Evolutionary conservation across 2,113 vertebrate genomes (phyloP).

Genomic region (Dolichallabes microphthalmus): DNA sequence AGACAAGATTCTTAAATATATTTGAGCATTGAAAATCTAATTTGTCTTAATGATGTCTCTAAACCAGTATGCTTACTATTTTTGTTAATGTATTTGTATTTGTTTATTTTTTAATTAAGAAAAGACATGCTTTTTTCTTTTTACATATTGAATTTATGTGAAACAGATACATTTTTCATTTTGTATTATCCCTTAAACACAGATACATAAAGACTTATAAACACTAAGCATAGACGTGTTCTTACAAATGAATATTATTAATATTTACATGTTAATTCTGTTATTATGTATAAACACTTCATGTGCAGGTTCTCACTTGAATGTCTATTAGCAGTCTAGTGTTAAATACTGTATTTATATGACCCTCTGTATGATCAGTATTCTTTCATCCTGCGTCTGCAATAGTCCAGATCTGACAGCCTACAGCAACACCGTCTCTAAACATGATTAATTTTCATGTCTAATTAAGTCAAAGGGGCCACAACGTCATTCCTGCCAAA

Average conservation of each 20-base stretch:
- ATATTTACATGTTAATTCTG: not conserved
- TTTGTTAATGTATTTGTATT: not conserved
- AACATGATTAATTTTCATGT: not conserved
- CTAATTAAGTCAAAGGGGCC: constrained; percentile 33
- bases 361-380: not conserved
- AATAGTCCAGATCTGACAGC: not conserved
- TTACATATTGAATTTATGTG: not conserved
- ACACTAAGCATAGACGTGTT: not conserved
- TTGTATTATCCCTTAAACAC: not conserved
- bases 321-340: not conserved
- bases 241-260: not conserved
- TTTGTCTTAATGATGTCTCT: not conserved
- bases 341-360: not conserved
- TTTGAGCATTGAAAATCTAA: not conserved
- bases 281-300: no score
- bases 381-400: not conserved
- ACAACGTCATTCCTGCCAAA: constrained; percentile 4
- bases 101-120: not conserved
- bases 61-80: not conserved
- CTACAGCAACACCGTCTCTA: not conserved
- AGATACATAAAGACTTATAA: not conserved
- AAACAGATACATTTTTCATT: no score
- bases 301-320: not conserved
- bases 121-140: not conserved
- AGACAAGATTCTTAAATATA: not conserved